Base-by-base conservation (phyloP, 2,888 invertebrate species). In the Drosophila pseudotalamancana region DNA sequence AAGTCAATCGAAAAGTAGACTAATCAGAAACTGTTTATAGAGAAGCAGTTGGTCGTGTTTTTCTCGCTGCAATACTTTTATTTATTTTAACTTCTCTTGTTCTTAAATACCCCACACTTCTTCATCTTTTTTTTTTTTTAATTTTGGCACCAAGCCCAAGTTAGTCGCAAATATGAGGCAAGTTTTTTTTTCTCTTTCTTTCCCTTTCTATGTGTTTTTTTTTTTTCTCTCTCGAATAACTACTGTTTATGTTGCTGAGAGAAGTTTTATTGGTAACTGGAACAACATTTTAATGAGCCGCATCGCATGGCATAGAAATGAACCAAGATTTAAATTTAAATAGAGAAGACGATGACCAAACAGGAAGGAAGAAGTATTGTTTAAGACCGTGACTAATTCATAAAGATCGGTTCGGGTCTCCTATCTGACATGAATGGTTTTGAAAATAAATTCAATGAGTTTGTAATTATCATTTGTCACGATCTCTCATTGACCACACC, bases 221-320 rank as follows among this genome's bases (percentile, higher is more conserved):
- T 29, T 42, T 32, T 59, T 43, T 45, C 29, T 61, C 51, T 18
- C 37, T n/a, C n/a, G n/a, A n/a, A n/a, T n/a, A n/a, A n/a, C n/a
- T n/a, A n/a, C n/a, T n/a, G n/a, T n/a, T n/a, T 43, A 34, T 50
- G 32, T 50, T 53, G 56, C 49, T 39, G 51, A n/a, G 59, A 54
- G 63, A 72, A 53, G 84, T 81, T 80, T 83, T 83, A 83, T 83
- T 80, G 82, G 68, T 63, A 42, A 55, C 34, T 59, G 79, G 60
- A 82, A 76, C 75, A 61, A 75, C 65, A 55, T 70, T 75, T 72
- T 72, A 81, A 81, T 83, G 77, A 77, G 70, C 56, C 69, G 51
- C 45, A 54, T 71, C 51, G 59, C 46, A 49, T 55, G 27, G 9
- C 29, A 31, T 35, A 43, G 43, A 40, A 49, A 65, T 71, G 66